Evolutionary conservation across 2,888 invertebrate genomes (phyloP), one percentile per base, ranked within the genome.

Genomic region (Cartodere bifasciata): DNA sequence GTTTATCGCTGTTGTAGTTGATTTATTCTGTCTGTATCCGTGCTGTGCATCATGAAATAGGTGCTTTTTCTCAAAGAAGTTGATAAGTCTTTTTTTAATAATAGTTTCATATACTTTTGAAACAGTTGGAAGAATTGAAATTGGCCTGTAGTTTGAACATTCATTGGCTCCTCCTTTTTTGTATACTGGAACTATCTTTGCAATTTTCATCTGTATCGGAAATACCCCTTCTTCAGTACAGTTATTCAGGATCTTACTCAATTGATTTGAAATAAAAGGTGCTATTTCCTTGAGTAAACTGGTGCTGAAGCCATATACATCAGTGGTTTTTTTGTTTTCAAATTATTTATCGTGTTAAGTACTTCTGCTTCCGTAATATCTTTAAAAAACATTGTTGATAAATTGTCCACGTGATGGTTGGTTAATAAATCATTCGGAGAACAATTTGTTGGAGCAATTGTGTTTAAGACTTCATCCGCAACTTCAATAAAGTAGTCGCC

Each of bases 231-330:
- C 16, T 10, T 27, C 15, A 15, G 16, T 13, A 10, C 20, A 28
- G 13, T 13, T 28, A 13, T 28, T 28, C 7, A 28, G 2, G 10
- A 28, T 9, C n/a, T 14, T 10, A 10, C 13, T 13, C n/a, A 28
- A 16, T 11, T 16, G 28, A 20, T 28, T 16, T 4, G 28, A 16
- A n/a, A 29, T 29, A 29, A 21, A 13, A 13, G n/a, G n/a, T n/a
- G n/a, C n/a, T n/a, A n/a, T n/a, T n/a, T n/a, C n/a, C n/a, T n/a
- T n/a, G n/a, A n/a, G n/a, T n/a, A n/a, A n/a, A n/a, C n/a, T n/a
- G n/a, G n/a, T n/a, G n/a, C n/a, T n/a, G n/a, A n/a, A n/a, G n/a
- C n/a, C n/a, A n/a, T n/a, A n/a, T n/a, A n/a, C n/a, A n/a, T n/a
- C n/a, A n/a, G n/a, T n/a, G n/a, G n/a, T n/a, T n/a, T n/a, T n/a